Base-by-base conservation (phyloP, 2,113 vertebrate species). In the Ammodytes dubius region DNA sequence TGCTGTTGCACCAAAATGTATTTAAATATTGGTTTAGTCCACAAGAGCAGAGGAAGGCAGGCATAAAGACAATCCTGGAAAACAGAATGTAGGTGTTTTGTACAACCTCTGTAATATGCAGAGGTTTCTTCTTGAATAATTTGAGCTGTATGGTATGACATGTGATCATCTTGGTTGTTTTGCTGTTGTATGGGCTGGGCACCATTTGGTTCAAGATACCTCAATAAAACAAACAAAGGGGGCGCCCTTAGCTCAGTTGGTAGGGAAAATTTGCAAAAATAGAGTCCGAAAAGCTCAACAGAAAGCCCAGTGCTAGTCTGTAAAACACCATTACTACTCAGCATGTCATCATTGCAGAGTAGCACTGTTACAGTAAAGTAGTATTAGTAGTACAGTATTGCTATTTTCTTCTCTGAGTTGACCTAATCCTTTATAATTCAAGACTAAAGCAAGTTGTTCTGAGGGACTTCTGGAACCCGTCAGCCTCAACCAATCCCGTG, bases 361-460 rank as follows among this genome's bases (percentile, higher is more conserved):
- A 60, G 69, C 52, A 7, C 56, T n/a, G n/a, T n/a, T n/a, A n/a
- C n/a, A n/a, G n/a, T n/a, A n/a, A n/a, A n/a, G n/a, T n/a, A n/a
- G n/a, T n/a, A n/a, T n/a, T n/a, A 70, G 37, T 5, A 9, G 70
- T 60, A 52, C 57, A 71, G 15, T 35, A 14, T 5, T 7, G 57
- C 59, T 50, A 54, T 47, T 37, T 67, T 61, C 1, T 74, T 67
- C 40, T 53, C 45, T 49, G 52, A 60, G 19, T 35, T 40, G 56
- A 57, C 40, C 42, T 61, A 52, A 61, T 73, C 39, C 63, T 73
- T 43, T n/a, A 57, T 42, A 49, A 71, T 70, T 58, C 54, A 59
- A 49, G 40, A n/a, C n/a, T n/a, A 19, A 10, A 47, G 74, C 19
- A 4, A 19, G 19, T 53, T 73, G 49, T 71, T 80, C 40, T 37